Conservation (phyloP, 1,140 invertebrate species). For the Pteromalus puparum region DNA sequence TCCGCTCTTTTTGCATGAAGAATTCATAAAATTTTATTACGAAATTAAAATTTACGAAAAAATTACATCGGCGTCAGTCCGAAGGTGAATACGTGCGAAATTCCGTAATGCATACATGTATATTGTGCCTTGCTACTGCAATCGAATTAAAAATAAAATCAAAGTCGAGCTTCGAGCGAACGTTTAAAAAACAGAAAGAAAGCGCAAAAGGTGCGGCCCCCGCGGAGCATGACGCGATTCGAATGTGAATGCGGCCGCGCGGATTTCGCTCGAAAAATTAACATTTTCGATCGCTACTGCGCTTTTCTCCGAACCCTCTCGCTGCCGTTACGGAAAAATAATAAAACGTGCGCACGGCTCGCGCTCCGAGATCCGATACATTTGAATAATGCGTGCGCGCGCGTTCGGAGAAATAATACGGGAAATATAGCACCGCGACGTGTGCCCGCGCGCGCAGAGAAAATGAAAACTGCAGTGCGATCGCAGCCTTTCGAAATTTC, state of each 20-base stretch:
- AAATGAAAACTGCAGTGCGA: no score
- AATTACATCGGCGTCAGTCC: background rate
- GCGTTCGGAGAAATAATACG: background rate
- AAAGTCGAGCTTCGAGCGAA: no score
- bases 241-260: slow-evolving; percentile 32
- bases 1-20: no score
- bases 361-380: background rate
- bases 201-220: background rate
- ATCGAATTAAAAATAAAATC: slow-evolving; percentile 50
- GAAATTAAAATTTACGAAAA: background rate
- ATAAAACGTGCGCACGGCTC: background rate
- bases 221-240: slow-evolving; percentile 31
- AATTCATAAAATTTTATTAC: no score
- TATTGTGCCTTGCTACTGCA: background rate
- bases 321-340: background rate
- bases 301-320: no score
- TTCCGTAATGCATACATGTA: slow-evolving; percentile 24
- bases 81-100: slow-evolving; percentile 45
- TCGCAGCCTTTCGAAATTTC: background rate
- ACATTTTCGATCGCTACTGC: slow-evolving; percentile 36
- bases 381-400: slow-evolving; percentile 34
- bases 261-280: background rate
- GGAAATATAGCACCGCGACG: background rate
- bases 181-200: slow-evolving; percentile 32
- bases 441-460: no score